phyloP scores from a whole-genome alignment of 2,113 vertebrate genomes.

The Ophthalmolycus amberensis region DNA sequence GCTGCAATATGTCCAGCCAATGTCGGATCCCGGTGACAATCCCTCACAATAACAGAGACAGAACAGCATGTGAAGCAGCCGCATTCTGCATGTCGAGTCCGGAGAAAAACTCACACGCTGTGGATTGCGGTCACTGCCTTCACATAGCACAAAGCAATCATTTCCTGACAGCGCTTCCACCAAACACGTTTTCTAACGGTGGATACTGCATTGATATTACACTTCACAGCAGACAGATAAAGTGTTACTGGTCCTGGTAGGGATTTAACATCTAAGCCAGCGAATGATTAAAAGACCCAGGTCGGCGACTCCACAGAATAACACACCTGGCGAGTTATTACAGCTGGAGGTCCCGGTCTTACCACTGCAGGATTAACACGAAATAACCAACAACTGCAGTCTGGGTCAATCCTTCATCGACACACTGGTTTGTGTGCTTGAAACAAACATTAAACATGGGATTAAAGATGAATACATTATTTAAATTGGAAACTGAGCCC shows the following conservation, averaged over 20 bases:
- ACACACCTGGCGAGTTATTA: not conserved
- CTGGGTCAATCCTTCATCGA: conserved; percentile 4
- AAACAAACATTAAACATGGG: not conserved
- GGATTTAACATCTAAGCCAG: not conserved
- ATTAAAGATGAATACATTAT: conserved; percentile 10
- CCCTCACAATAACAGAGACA: not conserved
- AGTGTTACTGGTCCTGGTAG: not conserved
- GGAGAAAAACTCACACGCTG: not conserved
- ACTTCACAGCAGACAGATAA: conserved; percentile 30
- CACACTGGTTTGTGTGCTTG: not conserved
- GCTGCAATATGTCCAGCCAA: not conserved
- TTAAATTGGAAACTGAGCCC: conserved; percentile 21
- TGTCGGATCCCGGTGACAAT: not conserved
- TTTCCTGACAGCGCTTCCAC: not conserved
- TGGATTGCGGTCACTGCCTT: not conserved
- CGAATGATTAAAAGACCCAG: not conserved
- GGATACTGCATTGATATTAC: not conserved
- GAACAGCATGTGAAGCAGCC: not conserved
- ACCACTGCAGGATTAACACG: not conserved
- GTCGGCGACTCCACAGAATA: not conserved
- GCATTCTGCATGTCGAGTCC: not conserved
- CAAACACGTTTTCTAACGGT: not conserved
- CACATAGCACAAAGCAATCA: not conserved
- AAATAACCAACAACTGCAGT: conserved; percentile 1
- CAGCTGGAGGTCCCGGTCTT: not conserved